phyloP scores from a whole-genome alignment of 53 echinoderm and acorn worm species.

The Astropecten irregularis region DNA sequence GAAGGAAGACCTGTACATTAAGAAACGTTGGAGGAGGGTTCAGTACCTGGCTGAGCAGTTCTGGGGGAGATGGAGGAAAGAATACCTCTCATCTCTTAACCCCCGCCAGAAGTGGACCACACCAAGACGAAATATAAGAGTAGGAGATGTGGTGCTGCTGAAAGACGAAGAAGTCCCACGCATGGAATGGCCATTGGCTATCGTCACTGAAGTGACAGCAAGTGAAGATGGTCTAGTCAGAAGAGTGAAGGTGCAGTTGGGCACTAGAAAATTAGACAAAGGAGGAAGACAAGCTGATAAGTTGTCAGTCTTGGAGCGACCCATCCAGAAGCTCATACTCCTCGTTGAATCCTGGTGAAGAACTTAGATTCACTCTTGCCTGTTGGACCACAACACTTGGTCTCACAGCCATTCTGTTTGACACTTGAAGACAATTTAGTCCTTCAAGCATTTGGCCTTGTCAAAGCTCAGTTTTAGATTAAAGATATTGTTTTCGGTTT shows the following conservation, averaged over 20 bases:
- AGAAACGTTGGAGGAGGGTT: constrained; percentile 53
- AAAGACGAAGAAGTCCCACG: constrained; percentile 12
- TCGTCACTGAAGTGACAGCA: background rate
- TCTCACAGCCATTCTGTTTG: background rate
- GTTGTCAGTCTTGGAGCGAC: background rate
- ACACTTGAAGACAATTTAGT: too few relatives aligned
- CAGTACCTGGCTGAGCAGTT: constrained; percentile 66
- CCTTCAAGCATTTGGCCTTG: too few relatives aligned
- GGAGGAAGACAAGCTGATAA: background rate
- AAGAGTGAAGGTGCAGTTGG: constrained; percentile 10
- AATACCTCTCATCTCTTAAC: constrained; percentile 53
- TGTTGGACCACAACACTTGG: background rate
- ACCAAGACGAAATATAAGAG: background rate
- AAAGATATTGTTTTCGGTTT: too few relatives aligned
- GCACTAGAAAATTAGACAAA: background rate
- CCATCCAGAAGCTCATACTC: constrained; percentile 28
- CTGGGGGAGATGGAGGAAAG: constrained; percentile 63
- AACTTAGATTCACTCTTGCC: too few relatives aligned
- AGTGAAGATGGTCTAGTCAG: constrained; percentile 12
- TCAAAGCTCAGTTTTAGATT: too few relatives aligned
- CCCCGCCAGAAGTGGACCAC: constrained; percentile 44
- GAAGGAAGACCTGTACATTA: constrained; percentile 52
- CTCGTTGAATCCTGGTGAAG: too few relatives aligned
- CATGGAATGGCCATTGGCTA: constrained; percentile 19
- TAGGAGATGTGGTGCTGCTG: constrained; percentile 32